Percentiles rank a stretch among this genome's conserved stretches.
These are phyloP conservation scores for Actinostola sp. DNA, from an alignment of 92 coral and sea anemone genomes.

Conservation along the genomic window DNA sequence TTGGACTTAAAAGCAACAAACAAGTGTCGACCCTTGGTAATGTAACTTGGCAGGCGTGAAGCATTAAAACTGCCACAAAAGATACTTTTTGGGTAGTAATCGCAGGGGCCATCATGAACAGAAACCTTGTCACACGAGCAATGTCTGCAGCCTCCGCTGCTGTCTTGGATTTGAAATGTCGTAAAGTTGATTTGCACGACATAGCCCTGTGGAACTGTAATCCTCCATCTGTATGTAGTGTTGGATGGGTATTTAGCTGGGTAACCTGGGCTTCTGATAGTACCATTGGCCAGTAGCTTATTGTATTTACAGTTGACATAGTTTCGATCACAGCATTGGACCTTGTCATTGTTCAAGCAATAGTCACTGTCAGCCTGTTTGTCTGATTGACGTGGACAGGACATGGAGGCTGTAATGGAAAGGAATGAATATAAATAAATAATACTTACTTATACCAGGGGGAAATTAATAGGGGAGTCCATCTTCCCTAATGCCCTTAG, in stretches of 20 bases:
- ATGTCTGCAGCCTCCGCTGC: not conserved
- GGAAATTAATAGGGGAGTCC: too few relatives aligned
- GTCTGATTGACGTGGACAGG: constrained; percentile 11
- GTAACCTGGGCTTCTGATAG: not conserved
- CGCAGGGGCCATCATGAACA: not conserved
- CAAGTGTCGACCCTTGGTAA: not conserved
- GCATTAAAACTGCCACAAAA: not conserved
- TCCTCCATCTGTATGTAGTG: not conserved
- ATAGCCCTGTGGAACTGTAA: constrained; percentile 7
- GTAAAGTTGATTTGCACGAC: constrained; percentile 13
- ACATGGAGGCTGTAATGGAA: not conserved
- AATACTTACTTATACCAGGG: too few relatives aligned
- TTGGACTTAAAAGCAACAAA: not conserved
- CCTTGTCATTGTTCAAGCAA: not conserved
- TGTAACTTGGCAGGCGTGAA: not conserved
- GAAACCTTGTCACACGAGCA: not conserved
- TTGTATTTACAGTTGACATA: not conserved
- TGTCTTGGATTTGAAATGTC: not conserved
- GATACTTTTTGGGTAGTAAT: not conserved
- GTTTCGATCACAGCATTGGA: constrained; percentile 1
- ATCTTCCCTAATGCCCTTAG: too few relatives aligned
- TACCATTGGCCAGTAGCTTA: not conserved
- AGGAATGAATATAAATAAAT: too few relatives aligned
- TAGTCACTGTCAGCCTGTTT: constrained; percentile 1
- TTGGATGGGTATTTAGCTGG: not conserved